Base-by-base conservation (phyloP, 2,113 vertebrate species). In the Alouatta palliata region DNA sequence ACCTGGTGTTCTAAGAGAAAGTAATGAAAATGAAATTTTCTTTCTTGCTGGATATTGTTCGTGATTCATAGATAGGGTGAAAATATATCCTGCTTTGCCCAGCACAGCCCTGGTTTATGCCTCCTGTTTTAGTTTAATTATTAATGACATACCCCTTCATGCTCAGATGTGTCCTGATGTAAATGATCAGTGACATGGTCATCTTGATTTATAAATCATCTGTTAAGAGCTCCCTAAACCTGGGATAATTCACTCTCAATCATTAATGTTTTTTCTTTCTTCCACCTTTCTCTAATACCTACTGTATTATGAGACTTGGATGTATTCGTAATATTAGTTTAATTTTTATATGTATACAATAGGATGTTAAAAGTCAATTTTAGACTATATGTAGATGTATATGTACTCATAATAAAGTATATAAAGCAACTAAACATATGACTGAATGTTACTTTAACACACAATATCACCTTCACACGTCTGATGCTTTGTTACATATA, bases 41-140 rank as follows among this genome's bases (percentile, higher is more conserved):
- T 80, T 71, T 90, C 37, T 92, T 45, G 8, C 8, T 87, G 94
- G 96, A 95, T 91, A 81, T 86, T 96, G 13, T 68, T 91, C 17
- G 54, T 94, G 40, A 56, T 92, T 92, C 54, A 91, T 54, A 86
- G 35, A 75, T 45, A 84, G 1, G 43, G 19, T 84, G 12, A 68
- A 96, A 81, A 64, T 61, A 61, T 37, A 35, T 40, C 66, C n/a
- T 80, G 10, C 35, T 56, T 94, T 83, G 47, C 12, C 27, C 1
- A 47, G 64, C 21, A 75, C 13, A 89, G 32, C 27, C 23, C 27
- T 27, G 88, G 9, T 90, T 89, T 92, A 56, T 85, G 37, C 14
- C 27, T 76, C 5, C 10, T 88, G 27, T 45, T 91, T 68, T 83
- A 27, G 5, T 10, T 79, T 85, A 89, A 70, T 86, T 86, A 37